Evolutionary conservation across 1,140 invertebrate species (phyloP), one percentile per base, ranked within the genome.

Genomic region (Hyles vespertilio): DNA sequence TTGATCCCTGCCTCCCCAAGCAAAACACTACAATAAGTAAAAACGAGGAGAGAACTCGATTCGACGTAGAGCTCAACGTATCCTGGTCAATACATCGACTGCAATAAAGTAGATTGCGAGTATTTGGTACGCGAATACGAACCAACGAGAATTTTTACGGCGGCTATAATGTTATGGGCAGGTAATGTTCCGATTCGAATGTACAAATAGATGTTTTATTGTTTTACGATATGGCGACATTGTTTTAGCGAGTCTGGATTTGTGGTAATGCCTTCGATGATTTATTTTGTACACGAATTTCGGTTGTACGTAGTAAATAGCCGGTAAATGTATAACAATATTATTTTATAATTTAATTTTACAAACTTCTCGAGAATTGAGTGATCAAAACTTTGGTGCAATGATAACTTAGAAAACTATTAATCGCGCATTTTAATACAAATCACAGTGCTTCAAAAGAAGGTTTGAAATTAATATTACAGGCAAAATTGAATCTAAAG

Each of bases 21-120:
- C n/a, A n/a, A n/a, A n/a, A n/a, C n/a, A n/a, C 22, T 22, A 22
- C 22, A 22, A 22, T 22, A 22, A 22, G 22, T 22, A 22, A 22
- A 22, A 22, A 22, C 22, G 2, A 6, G 11, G 43, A 12, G 22
- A 32, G 48, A 57, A 47, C 51, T 22, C 48, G 40, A 54, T 40
- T 40, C 8, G 40, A 44, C 10, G 32, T 43, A 56, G 5, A 7
- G 44, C 9, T n/a, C 33, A 9, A 11, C 6, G 33, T 11, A 59
- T 59, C 65, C 65, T 55, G n/a, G 34, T 36, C 62, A 67, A 72
- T 81, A 72, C 68, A 65, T 51, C 61, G 72, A 63, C 73, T 79
- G 80, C 75, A 85, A 85, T 87, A 87, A 87, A 84, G 74, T 77
- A 84, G 86, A 87, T 87, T 81, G 80, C 70, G 65, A 78, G 72